These are phyloP conservation scores for Onthophagus taurus DNA, from an alignment of 1,140 invertebrate species.

Conservation along the genomic window DNA sequence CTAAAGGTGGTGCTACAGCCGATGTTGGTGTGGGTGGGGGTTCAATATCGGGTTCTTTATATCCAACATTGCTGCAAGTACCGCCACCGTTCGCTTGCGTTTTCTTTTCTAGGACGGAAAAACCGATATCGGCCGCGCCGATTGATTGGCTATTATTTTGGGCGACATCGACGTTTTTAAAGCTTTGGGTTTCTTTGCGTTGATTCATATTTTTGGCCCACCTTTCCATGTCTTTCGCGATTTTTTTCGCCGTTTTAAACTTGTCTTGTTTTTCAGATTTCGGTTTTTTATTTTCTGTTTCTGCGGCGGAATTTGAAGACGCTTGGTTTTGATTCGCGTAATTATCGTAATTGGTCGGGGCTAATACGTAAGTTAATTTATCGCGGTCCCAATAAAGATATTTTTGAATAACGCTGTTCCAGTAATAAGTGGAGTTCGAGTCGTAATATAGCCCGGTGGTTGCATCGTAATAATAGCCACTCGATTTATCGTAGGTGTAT, in stretches of 20 bases:
- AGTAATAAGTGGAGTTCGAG: conserved; percentile 87
- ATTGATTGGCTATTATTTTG: conserved; percentile 20
- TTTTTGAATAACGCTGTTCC: conserved; percentile 79
- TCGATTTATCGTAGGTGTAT: conserved; percentile 91
- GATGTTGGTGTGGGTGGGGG: too few relatives aligned
- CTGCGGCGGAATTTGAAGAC: conserved; percentile 19
- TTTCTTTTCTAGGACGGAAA: conserved; percentile 73
- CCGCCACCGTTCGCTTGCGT: conserved; percentile 20
- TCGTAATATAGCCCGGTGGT: conserved; percentile 92
- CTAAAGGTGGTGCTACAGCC: conserved; percentile 46
- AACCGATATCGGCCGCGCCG: conserved; percentile 83
- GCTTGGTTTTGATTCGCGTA: conserved; percentile 22
- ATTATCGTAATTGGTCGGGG: conserved; percentile 40
- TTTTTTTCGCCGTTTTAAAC: conserved; percentile 95
- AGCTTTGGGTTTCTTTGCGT: conserved; percentile 69
- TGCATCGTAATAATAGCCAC: conserved; percentile 95
- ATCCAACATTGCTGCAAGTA: conserved; percentile 8
- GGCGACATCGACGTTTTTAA: conserved; percentile 21
- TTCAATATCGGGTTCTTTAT: conserved; percentile 18
- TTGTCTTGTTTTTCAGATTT: conserved; percentile 73
- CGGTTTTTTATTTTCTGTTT: conserved; percentile 42
- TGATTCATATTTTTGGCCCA: conserved; percentile 98
- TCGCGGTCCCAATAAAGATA: conserved; percentile 93
- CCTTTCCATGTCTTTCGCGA: conserved; percentile 71
- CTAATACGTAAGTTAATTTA: conserved; percentile 70